Base-by-base conservation (phyloP, 1,140 invertebrate species). In the Meloidogyne hapla region DNA sequence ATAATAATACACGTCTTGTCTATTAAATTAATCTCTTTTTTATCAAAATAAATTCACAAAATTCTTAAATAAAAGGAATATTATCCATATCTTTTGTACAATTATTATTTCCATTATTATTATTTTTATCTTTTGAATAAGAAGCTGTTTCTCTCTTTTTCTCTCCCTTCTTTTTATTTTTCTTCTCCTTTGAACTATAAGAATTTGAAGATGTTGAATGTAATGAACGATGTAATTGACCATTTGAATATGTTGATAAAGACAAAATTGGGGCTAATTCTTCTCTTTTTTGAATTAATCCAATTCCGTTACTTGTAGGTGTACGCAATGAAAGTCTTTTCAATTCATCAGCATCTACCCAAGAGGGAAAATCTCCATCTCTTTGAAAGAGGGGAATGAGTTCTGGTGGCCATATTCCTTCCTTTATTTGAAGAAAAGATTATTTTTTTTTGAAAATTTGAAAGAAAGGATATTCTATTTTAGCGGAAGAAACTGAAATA, bases 321-420 rank as follows among this genome's bases (percentile, higher is more conserved):
- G 68, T 65, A 8, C 56, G 33, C n/a, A 48, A 33, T 45, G 61
- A 65, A 26, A 33, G 38, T 45, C 69, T 66, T 75, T 56, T 74
- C 64, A 56, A 15, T 25, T 72, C 70, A 13, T 82, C 80, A 25
- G 80, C 80, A 68, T 81, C 80, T n/a, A 80, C 66, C 75, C 28
- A 81, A 15, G 84, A 81, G n/a, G 80, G 80, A 26, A 81, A 83
- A 6, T 26, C 33, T 33, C 80, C 80, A 18, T 83, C 81, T 13
- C 70, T 42, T 23, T 83, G 62, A 66, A 81, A 83, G n/a, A 81
- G 64, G 0, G 81, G 81, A 25, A 81, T 69, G 25, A 81, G 63
- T 25, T 71, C 70, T 10, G 80, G 80, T 23, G 80, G 80, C 80
- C 80, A 81, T n/a, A 81, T 81, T 26, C 80, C 78, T 67, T 78